Percentiles rank a stretch among this genome's conserved stretches.
Conservation (phyloP, 2,797 vertebrate species). For the Tamandua tetradactyla region DNA sequence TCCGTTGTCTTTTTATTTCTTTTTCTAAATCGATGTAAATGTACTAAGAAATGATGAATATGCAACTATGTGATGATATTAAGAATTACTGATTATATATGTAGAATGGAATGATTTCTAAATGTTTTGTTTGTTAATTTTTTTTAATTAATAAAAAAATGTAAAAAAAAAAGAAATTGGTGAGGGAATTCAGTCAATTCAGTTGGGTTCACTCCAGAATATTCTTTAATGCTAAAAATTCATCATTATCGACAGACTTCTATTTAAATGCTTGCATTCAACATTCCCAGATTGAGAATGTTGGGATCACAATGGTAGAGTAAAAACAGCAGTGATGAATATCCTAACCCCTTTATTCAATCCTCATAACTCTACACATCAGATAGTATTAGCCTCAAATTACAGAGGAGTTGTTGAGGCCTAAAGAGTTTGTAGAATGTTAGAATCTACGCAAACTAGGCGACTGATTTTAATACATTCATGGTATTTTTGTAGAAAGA, state of each 20-base stretch:
- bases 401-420: background rate
- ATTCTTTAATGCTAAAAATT: conserved; percentile 59
- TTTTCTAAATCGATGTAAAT: no score
- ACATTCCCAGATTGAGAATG: background rate
- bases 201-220: conserved; percentile 44
- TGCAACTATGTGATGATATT: no score
- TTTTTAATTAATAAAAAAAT: no score
- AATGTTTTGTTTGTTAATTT: no score
- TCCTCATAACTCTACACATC: background rate
- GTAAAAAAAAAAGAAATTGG: no score
- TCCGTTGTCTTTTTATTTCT: no score
- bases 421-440: background rate
- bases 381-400: background rate
- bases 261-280: conserved; percentile 43
- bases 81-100: no score
- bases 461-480: background rate
- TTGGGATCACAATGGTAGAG: background rate
- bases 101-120: no score
- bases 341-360: background rate
- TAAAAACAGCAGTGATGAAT: background rate
- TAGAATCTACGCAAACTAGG: background rate
- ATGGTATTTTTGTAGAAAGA: background rate
- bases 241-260: conserved; percentile 43
- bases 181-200: conserved; percentile 53
- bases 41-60: no score